Evolutionary conservation across 2,113 vertebrate species (phyloP).

Genomic region (Dryoscopus gambensis): DNA sequence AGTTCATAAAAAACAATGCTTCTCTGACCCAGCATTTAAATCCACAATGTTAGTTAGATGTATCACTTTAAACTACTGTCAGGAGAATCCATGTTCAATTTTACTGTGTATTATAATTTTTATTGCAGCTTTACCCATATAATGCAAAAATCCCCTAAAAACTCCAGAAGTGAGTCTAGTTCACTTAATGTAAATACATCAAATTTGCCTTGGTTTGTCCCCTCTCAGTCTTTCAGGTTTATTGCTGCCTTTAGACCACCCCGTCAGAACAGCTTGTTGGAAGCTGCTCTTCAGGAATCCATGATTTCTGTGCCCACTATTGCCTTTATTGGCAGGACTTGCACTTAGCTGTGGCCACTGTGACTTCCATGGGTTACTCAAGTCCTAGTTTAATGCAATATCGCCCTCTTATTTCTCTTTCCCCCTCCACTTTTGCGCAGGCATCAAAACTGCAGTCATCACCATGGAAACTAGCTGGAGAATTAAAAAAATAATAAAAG

Average conservation of each 20-base stretch:
- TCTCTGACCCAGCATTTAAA: neutral
- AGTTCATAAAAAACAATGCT: neutral
- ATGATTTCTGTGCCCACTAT: neutral
- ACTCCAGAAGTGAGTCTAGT: neutral
- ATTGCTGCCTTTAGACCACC: neutral
- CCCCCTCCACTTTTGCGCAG: slow-evolving; percentile 10
- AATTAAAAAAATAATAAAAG: neutral
- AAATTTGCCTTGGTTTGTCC: neutral
- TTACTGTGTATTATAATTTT: neutral
- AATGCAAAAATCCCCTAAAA: neutral
- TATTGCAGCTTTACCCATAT: neutral
- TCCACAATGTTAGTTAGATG: neutral
- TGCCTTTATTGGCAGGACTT: neutral
- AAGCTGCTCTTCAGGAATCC: neutral
- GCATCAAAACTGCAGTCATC: slow-evolving; percentile 75
- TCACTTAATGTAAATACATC: neutral
- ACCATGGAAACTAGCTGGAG: slow-evolving; percentile 87
- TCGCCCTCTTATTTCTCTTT: slow-evolving; percentile 63
- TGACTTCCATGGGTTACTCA: neutral
- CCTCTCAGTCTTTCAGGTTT: neutral
- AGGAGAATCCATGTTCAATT: neutral
- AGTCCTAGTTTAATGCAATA: slow-evolving; percentile 19
- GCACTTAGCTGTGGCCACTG: neutral
- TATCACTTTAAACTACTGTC: neutral
- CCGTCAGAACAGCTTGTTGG: neutral